Evolutionary conservation across 1,140 invertebrate species (phyloP).

Genomic region (Drosophila asahinai): DNA sequence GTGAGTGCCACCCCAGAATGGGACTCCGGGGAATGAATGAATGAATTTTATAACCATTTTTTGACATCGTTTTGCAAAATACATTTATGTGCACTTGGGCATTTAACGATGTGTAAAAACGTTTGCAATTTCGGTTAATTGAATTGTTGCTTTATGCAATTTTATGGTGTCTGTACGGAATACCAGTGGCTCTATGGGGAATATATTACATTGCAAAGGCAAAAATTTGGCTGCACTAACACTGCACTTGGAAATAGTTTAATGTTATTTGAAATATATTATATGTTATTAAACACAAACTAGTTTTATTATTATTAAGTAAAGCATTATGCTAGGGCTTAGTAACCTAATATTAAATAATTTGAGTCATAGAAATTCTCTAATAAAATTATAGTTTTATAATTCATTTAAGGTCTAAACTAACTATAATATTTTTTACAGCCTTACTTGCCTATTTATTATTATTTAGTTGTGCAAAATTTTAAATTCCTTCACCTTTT

Average conservation of each 20-base stretch:
- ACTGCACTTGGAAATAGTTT: not conserved
- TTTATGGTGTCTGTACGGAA: conserved; percentile 27
- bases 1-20: conserved; percentile 26
- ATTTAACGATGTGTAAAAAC: conserved; percentile 75
- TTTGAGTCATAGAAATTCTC: not conserved
- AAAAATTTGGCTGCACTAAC: not conserved
- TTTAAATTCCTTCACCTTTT: not conserved
- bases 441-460: not conserved
- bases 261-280: not conserved
- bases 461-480: not conserved
- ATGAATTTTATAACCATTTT: conserved; percentile 26
- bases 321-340: not conserved
- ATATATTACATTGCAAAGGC: conserved; percentile 1
- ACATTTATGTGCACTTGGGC: conserved; percentile 57
- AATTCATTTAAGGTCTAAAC: too few relatives aligned
- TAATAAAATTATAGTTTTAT: too few relatives aligned
- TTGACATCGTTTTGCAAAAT: conserved; percentile 35
- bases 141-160: conserved; percentile 56
- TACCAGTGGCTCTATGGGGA: conserved; percentile 5
- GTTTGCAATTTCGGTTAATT: conserved; percentile 70
- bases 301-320: not conserved
- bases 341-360: not conserved
- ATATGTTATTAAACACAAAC: not conserved
- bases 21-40: conserved; percentile 26
- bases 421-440: too few relatives aligned